Evolutionary conservation across 2,797 vertebrate species (phyloP).

Genomic region (Characodon lateralis): DNA sequence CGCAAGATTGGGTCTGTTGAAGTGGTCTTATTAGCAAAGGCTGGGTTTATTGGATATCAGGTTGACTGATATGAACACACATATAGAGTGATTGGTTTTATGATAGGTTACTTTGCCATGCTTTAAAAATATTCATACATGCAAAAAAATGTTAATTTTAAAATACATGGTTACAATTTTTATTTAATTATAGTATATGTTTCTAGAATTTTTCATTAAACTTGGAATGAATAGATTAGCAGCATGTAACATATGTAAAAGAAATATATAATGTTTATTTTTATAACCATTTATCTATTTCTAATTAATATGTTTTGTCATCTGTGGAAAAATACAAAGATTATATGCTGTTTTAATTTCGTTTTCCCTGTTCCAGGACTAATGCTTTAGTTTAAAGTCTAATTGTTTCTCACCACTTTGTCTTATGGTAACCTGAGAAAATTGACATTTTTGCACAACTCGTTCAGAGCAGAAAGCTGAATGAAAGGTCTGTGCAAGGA

Average conservation of each 20-base stretch:
- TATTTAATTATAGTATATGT: background rate
- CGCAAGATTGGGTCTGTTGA: background rate
- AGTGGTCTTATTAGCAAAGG: background rate
- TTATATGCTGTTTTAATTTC: background rate
- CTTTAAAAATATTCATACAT: background rate
- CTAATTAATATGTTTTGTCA: background rate
- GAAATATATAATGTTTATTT: background rate
- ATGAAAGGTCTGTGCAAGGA: conserved; percentile 12
- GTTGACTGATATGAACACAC: background rate
- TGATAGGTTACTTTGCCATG: background rate
- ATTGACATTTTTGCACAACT: conserved; percentile 3
- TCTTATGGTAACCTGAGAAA: conserved; percentile 1
- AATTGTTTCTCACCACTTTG: background rate
- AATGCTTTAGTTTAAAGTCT: background rate
- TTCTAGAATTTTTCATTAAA: background rate
- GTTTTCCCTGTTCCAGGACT: background rate
- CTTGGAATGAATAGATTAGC: background rate
- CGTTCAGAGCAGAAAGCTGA: conserved; percentile 17
- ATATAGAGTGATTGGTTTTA: background rate
- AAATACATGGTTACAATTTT: background rate
- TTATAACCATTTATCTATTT: no score
- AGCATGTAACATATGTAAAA: background rate
- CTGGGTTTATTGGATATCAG: background rate
- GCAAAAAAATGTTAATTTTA: background rate
- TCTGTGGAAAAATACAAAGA: background rate